Base-by-base conservation (phyloP, 2,797 vertebrate species). In the Gorsachius magnificus region DNA sequence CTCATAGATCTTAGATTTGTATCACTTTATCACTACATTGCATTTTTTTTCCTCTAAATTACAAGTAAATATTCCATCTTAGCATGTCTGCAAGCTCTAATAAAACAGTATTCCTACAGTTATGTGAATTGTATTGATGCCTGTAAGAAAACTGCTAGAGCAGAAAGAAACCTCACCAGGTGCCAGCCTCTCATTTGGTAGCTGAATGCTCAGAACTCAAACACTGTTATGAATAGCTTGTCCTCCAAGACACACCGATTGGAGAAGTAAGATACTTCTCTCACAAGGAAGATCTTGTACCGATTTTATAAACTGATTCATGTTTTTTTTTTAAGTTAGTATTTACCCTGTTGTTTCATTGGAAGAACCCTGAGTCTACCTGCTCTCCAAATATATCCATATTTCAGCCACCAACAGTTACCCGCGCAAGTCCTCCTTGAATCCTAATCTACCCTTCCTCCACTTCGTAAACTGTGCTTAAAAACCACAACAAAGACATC, bases 351-450 rank as follows among this genome's bases (percentile, higher is more conserved):
- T 3, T 4, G 2, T 38, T 71, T 70, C 50, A 53, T 0, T 35
- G 9, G 16, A 80, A 80, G 60, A 66, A 53, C 19, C 5, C 7
- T 2, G 3, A 79, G 26, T 16, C 46, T 19, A 72, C 12, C 3
- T 0, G 1, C 38, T 63, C 33, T 63, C 35, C 56, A 84, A 65
- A 66, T 10, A 21, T 2, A 56, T 12, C 16, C 1, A 0, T 35
- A 56, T 56, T 83, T 91, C 75, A 87, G 43, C 57, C 25, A 76
- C 5, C 61, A 83, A 6, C 2, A 5, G 11, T 38, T 63, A 84
- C n/a, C 26, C 13, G 71, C 8, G 6, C 2, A 71, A 60, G 26
- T 22, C n/a, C 24, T 48, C 36, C 45, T 5, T 35, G 28, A 92
- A 86, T 53, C 74, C 21, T 75, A 45, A 41, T 57, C 38, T 66